Conservation (phyloP, 2,113 vertebrate species). For the Cavia porcellus region DNA sequence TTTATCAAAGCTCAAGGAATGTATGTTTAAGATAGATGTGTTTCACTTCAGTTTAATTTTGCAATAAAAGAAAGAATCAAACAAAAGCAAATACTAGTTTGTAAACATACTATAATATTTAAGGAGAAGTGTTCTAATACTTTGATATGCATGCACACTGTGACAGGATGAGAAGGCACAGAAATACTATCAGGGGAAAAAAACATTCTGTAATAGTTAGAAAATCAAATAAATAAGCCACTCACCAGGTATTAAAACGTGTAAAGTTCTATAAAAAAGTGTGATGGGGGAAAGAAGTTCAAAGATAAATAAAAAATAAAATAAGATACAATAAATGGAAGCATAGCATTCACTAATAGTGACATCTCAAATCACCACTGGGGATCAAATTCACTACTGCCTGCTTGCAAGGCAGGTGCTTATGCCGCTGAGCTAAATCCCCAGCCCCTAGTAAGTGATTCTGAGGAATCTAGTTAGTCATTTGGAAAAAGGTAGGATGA, state of each 20-base stretch:
- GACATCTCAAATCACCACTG: neutral
- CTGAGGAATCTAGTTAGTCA: neutral
- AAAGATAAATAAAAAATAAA: neutral
- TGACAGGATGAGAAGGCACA: neutral
- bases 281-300: neutral
- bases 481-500: neutral
- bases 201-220: neutral
- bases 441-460: neutral
- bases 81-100: neutral
- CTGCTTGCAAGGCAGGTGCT: too few relatives aligned
- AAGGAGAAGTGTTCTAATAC: too few relatives aligned
- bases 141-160: neutral
- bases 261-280: neutral
- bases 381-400: too few relatives aligned
- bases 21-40: neutral
- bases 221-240: neutral
- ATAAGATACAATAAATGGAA: neutral
- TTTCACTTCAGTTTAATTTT: constrained; percentile 8
- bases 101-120: neutral
- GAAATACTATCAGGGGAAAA: accelerated
- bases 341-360: neutral
- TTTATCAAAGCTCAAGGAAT: constrained; percentile 1
- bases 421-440: too few relatives aligned
- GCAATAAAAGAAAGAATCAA: neutral
- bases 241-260: neutral